Conservation (phyloP, 2,113 vertebrate genomes). For the Silurus asotus region DNA sequence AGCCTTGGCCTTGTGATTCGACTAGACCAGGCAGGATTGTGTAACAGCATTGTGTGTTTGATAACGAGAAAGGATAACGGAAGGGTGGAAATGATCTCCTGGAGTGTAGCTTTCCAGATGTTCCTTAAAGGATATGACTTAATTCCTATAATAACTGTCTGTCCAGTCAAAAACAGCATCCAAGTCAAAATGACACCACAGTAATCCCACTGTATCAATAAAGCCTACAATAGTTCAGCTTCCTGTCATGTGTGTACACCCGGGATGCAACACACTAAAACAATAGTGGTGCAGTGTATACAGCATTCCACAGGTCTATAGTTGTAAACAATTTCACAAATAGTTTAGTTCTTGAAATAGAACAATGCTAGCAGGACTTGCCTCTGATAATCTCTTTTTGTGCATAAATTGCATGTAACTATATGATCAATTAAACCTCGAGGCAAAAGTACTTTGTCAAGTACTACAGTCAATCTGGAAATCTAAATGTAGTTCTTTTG, state of each 20-base stretch:
- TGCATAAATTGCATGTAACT: not conserved
- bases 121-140: conserved; percentile 70
- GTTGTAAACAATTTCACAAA: not conserved
- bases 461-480: too few species aligned
- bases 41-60: conserved; percentile 48
- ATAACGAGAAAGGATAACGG: conserved; percentile 58
- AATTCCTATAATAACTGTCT: conserved; percentile 56
- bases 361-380: not conserved
- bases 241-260: conserved; percentile 34
- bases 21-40: conserved; percentile 39
- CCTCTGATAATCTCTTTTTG: not conserved
- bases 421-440: not conserved
- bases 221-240: conserved; percentile 33
- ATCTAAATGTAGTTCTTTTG: too few species aligned
- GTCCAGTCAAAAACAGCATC: conserved; percentile 54
- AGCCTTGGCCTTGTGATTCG: conserved; percentile 34
- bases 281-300: not conserved
- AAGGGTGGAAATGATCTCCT: conserved; percentile 66
- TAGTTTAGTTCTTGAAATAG: not conserved
- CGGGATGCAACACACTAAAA: conserved; percentile 39
- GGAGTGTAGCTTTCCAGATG: conserved; percentile 74
- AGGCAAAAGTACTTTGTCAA: too few species aligned
- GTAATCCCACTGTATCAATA: conserved; percentile 41
- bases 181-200: conserved; percentile 56
- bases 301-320: not conserved